Evolutionary conservation across 2,888 invertebrate species (phyloP).

Genomic region (Iphiclides podalirius): DNA sequence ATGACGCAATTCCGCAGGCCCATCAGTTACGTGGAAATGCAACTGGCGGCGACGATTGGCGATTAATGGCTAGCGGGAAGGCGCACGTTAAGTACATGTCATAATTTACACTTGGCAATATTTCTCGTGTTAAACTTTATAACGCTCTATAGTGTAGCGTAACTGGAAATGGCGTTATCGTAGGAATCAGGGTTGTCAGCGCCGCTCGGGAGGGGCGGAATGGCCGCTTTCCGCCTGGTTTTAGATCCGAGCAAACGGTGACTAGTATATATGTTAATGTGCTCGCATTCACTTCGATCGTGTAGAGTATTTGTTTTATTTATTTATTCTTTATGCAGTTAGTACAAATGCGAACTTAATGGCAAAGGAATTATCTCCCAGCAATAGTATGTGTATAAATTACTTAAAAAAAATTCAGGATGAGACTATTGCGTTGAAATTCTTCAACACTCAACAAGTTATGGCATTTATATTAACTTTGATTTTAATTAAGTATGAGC

Average conservation of each 20-base stretch:
- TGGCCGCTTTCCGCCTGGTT: background rate
- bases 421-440: no score
- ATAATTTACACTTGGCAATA: constrained; percentile 18
- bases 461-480: no score
- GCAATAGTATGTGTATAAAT: no score
- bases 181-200: constrained; percentile 12
- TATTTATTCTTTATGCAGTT: no score
- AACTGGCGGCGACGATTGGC: background rate
- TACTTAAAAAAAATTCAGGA: no score
- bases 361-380: no score
- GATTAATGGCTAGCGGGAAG: constrained; percentile 12
- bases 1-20: background rate
- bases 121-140: constrained; percentile 19
- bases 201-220: background rate
- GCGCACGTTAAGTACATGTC: constrained; percentile 5
- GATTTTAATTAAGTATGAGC: no score
- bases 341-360: no score
- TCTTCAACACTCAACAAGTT: no score
- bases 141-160: constrained; percentile 10
- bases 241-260: background rate
- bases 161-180: constrained; percentile 12
- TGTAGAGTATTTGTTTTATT: background rate
- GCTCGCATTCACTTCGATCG: background rate
- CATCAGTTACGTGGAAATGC: constrained; percentile 5
- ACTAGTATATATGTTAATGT: background rate